A percentile compares a stretch with the other conserved stretches of the same genome.
Conservation (phyloP, 2,888 invertebrate species). For the Pristionchus arcanus region DNA sequence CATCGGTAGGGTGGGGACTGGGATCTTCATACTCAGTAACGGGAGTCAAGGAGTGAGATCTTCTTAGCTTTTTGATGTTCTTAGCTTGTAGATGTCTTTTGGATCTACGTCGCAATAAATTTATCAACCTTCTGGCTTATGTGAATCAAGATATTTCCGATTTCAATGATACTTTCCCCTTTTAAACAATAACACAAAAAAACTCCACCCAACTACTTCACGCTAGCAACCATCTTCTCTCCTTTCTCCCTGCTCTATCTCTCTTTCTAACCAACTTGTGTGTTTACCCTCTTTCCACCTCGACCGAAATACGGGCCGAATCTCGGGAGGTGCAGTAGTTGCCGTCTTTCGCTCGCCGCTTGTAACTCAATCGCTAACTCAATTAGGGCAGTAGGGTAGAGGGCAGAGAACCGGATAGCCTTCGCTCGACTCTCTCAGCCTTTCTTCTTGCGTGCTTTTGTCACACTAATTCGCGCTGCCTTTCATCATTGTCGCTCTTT, state of each 20-base stretch:
- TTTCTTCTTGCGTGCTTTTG: not conserved
- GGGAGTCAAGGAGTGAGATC: too few species aligned
- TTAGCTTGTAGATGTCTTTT: too few species aligned
- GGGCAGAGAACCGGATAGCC: slow-evolving; percentile 37
- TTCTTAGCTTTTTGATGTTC: too few species aligned
- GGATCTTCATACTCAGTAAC: too few species aligned
- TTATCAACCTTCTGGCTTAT: too few species aligned
- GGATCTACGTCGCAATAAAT: too few species aligned
- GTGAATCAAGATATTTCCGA: too few species aligned
- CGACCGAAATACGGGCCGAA: too few species aligned
- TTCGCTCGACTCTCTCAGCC: slow-evolving; percentile 12
- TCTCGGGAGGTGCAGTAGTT: not conserved
- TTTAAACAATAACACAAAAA: too few species aligned
- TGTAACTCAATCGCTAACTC: slow-evolving; percentile 49
- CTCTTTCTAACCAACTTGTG: not conserved
- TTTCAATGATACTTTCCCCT: too few species aligned
- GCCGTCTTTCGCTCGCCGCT: not conserved
- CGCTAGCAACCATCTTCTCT: not conserved
- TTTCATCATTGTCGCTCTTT: slow-evolving; percentile 10
- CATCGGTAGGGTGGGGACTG: too few species aligned
- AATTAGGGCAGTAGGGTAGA: slow-evolving; percentile 30
- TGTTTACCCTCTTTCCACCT: not conserved
- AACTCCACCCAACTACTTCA: too few species aligned
- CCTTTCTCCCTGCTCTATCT: not conserved
- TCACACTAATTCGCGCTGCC: slow-evolving; percentile 36